Evolutionary conservation across 2,888 invertebrate species (phyloP), one percentile per base, ranked within the genome.

Genomic region (Yponomeuta evonymella): DNA sequence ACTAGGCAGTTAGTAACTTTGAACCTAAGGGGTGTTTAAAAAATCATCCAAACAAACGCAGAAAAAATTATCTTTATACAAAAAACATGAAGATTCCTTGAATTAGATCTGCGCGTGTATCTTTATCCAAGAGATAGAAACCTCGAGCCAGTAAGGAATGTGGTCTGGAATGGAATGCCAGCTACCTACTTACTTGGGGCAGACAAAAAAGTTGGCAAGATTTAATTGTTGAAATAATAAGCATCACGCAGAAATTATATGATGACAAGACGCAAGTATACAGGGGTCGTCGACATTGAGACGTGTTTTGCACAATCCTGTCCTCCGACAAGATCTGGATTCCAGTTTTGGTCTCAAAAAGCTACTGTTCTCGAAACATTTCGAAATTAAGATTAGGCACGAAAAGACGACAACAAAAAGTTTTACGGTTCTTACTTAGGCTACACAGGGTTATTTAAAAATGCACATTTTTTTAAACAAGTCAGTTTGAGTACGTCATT

Each of bases 231-330:
- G 43, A 33, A 67, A 67, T 10, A 51, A 68, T 68, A 69, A 69
- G 68, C 63, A 69, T 71, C 71, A 71, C 71, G 71, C 68, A 69
- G 43, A n/a, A 36, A 68, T 36, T 64, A 58, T 15, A 71, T 69
- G 71, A 43, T 6, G 8, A 43, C 43, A 43, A 69, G 71, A 69
- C 69, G 51, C 43, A 5, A 69, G 66, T 69, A 64, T 70, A 66
- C 48, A 64, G 71, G 48, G 71, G 62, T 62, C 71, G 64, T 68
- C 68, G 71, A 69, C 71, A 64, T 68, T 62, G 33, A 66, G 36
- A 67, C 43, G 58, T 67, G 71, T 65, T 71, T 71, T 71, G 71
- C 71, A 67, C 71, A 67, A 71, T 70, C 67, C 66, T 33, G 68
- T 51, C 58, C 51, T 67, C 67, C 29, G 67, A 30, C 58, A 67